Conservation (phyloP, 2,113 vertebrate genomes). For the Amazona vittata region DNA sequence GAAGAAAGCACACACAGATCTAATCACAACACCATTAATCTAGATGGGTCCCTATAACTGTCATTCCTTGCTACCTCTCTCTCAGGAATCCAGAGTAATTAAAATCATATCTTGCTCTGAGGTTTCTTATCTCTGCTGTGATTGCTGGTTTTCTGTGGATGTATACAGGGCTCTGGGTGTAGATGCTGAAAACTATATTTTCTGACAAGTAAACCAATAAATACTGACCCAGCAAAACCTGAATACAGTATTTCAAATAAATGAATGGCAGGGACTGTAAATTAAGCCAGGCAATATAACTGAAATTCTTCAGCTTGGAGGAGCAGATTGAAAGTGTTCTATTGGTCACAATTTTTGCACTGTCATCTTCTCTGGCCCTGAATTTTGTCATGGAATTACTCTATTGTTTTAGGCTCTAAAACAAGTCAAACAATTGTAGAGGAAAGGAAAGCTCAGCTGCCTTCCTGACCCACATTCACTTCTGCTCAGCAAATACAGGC, state of each 20-base stretch:
- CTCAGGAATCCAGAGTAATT: not conserved
- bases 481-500: not conserved
- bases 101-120: not conserved
- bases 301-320: not conserved
- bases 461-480: not conserved
- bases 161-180: fast-evolving
- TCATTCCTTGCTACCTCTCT: not conserved
- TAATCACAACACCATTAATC: not conserved
- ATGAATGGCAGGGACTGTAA: not conserved
- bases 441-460: slow-evolving; percentile 28
- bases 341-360: not conserved
- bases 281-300: not conserved
- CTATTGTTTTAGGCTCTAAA: slow-evolving; percentile 46
- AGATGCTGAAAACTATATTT: not conserved
- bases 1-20: not conserved
- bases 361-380: not conserved
- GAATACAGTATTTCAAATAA: not conserved
- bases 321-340: not conserved
- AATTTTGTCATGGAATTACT: slow-evolving; percentile 30
- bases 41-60: not conserved
- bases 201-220: not conserved
- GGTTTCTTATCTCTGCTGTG: not conserved
- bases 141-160: not conserved
- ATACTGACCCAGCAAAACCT: not conserved
- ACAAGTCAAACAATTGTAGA: slow-evolving; percentile 28